Conservation (phyloP, 2,797 vertebrate species). For the Moxostoma hubbsi region DNA sequence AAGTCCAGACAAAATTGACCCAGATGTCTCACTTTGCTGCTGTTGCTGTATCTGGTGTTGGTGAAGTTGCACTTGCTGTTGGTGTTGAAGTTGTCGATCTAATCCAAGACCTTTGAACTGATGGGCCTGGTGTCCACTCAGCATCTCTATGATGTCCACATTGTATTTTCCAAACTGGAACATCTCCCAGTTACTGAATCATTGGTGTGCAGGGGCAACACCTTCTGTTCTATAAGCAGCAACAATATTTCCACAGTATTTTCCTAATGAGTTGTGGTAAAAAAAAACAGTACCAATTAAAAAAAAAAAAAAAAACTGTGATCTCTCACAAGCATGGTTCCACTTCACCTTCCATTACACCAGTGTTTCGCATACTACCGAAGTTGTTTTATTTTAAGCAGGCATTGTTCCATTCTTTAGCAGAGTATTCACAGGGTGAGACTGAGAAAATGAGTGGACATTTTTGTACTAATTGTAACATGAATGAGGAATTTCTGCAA, state of each 20-base stretch:
- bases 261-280: conserved; percentile 66
- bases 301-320: not conserved
- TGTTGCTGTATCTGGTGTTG: conserved; percentile 85
- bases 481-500: conserved; percentile 41
- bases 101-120: conserved; percentile 86
- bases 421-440: conserved; percentile 25
- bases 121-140: conserved; percentile 87
- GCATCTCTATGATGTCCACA: conserved; percentile 89
- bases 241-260: conserved; percentile 69
- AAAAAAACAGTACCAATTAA: conserved; percentile 39
- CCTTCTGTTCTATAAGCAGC: conserved; percentile 76
- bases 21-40: conserved; percentile 83
- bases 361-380: conserved; percentile 33
- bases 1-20: conserved; percentile 85
- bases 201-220: conserved; percentile 79
- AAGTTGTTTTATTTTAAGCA: conserved; percentile 33
- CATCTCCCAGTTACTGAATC: conserved; percentile 86
- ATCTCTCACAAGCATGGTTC: conserved; percentile 62
- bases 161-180: conserved; percentile 90
- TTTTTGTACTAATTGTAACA: conserved; percentile 39
- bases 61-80: conserved; percentile 86
- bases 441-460: conserved; percentile 18
- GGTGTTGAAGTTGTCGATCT: conserved; percentile 85
- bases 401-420: conserved; percentile 36
- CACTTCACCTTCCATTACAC: conserved; percentile 33